Evolutionary conservation across 2,113 vertebrate genomes (phyloP).

Genomic region (Cyphomyrus discorhynchus): DNA sequence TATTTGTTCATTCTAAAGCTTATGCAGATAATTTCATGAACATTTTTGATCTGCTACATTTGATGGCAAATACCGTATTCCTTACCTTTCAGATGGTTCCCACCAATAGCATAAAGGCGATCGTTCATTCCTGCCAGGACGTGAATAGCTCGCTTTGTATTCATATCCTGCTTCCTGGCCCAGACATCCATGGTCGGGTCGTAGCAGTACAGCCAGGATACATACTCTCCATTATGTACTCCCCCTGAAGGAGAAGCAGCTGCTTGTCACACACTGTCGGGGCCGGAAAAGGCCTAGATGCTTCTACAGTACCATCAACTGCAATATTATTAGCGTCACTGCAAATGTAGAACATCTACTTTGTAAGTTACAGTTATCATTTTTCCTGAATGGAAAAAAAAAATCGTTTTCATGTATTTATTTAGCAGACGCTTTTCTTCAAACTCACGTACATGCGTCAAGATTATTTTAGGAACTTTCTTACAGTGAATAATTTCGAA

Average conservation of each 20-base stretch:
- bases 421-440: neutral
- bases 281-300: neutral
- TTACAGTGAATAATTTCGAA: neutral
- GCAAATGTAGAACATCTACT: neutral
- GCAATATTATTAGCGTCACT: neutral
- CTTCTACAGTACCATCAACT: neutral
- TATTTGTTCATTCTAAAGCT: neutral
- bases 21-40: neutral
- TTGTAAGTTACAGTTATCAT: neutral
- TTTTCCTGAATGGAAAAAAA: neutral
- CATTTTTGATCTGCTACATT: neutral
- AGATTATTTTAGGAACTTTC: neutral
- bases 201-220: constrained; percentile 97
- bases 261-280: neutral
- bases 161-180: constrained; percentile 98
- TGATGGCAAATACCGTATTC: neutral
- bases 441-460: neutral
- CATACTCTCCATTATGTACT: constrained; percentile 96
- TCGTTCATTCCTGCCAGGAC: constrained; percentile 94
- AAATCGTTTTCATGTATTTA: neutral
- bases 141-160: constrained; percentile 97
- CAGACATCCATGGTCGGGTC: constrained; percentile 98
- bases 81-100: constrained; percentile 98
- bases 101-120: constrained; percentile 94
- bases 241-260: constrained; percentile 67